phyloP scores from a whole-genome alignment of 1,140 invertebrate genomes.

The Euglossa dilemma region DNA sequence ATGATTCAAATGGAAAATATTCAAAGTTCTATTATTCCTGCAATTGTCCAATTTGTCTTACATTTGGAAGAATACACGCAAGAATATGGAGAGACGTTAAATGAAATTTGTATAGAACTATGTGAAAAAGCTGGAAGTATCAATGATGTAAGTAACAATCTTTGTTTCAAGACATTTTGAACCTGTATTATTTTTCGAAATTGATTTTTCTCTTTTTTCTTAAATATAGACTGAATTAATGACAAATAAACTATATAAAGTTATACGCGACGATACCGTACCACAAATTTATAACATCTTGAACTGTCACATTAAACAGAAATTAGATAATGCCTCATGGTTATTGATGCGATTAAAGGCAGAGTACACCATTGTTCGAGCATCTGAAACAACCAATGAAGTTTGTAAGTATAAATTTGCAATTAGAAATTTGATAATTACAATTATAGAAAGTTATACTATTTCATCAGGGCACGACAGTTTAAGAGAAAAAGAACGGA shows the following conservation, averaged over 20 bases:
- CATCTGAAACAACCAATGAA: slow-evolving; percentile 22
- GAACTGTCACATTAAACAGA: slow-evolving; percentile 76
- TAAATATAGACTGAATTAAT: slow-evolving; percentile 60
- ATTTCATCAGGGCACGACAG: slow-evolving; percentile 72
- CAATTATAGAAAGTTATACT: not conserved
- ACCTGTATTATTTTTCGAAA: not conserved
- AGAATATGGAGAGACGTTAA: slow-evolving; percentile 74
- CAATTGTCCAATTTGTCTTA: slow-evolving; percentile 72
- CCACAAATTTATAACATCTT: slow-evolving; percentile 75
- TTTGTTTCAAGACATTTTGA: not conserved
- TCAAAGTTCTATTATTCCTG: slow-evolving; percentile 63
- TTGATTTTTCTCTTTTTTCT: slow-evolving; percentile 37
- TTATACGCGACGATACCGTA: slow-evolving; percentile 75
- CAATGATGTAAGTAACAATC: slow-evolving; percentile 70
- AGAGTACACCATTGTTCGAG: slow-evolving; percentile 67
- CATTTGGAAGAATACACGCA: slow-evolving; percentile 74
- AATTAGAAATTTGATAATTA: not conserved
- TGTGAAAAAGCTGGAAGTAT: slow-evolving; percentile 75
- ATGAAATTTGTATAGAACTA: slow-evolving; percentile 77
- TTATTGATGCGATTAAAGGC: slow-evolving; percentile 80
- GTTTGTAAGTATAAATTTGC: slow-evolving; percentile 25
- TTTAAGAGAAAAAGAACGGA: slow-evolving; percentile 79
- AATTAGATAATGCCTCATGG: slow-evolving; percentile 80
- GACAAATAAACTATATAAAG: slow-evolving; percentile 69
- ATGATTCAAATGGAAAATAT: slow-evolving; percentile 72